Base-by-base conservation (phyloP, 2,797 vertebrate species). In the Sandelia bainsii region DNA sequence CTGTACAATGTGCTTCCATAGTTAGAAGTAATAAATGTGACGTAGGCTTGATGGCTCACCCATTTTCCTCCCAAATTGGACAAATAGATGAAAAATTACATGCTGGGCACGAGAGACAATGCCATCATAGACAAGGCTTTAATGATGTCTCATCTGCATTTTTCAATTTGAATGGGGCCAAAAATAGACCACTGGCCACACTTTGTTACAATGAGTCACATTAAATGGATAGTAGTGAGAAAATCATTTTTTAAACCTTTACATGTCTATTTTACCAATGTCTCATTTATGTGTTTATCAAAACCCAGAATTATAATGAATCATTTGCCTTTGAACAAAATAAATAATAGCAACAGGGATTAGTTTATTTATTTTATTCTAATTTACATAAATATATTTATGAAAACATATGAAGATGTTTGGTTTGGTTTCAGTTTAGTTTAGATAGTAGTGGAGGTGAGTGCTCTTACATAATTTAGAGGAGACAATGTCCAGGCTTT, bases 61-160 rank as follows among this genome's bases (percentile, higher is more conserved):
- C 75, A 84, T 82, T 78, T 72, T 83, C 62, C 59, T 53, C 67
- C 49, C 49, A 85, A 89, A 91, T 87, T 91, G 83, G 80, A 90
- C 80, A 89, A 90, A 90, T 90, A 69, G 61, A 81, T 65, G 77
- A 86, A 85, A 75, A 88, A 86, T 70, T 75, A 69, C 75, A 84
- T 25, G 59, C 66, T 53, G 53, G 71, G 71, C 72, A 88, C 20
- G 34, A 57, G 78, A 90, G 82, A 85, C 84, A 80, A 71, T 88
- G 87, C 72, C 69, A 86, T 87, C 73, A 72, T 44, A 52, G 77
- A 68, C 81, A 80, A 85, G 75, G 80, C 82, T 88, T 90, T 93
- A 91, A 91, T 79, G 74, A 89, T 81, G 81, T 84, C 87, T 89
- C 88, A 91, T 92, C 80, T 91, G 85, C 87, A 89, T 87, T 85